A percentile compares a stretch with the other conserved stretches of the same genome.
Evolutionary conservation across 2,113 vertebrate genomes (phyloP).

Genomic region (Laticauda colubrina): DNA sequence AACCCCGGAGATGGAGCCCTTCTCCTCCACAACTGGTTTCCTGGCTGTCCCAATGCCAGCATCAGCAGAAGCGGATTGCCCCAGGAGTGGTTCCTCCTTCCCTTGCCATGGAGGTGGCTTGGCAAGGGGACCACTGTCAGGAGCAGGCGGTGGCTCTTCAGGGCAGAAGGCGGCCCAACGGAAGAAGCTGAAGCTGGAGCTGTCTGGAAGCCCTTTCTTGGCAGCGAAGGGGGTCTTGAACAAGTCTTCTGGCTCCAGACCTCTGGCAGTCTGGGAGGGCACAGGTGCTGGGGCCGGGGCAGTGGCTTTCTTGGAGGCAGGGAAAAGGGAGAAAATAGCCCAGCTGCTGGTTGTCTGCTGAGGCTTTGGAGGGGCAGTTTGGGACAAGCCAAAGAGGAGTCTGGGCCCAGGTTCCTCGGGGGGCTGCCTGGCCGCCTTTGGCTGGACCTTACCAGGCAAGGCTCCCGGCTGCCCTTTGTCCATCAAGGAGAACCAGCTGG

Average conservation of each 20-base stretch:
- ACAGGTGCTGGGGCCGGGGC: conserved; percentile 27
- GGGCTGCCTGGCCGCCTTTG: conserved; percentile 60
- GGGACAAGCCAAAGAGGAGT: conserved; percentile 73
- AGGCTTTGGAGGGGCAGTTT: conserved; percentile 39
- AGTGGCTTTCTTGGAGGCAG: conserved; percentile 63
- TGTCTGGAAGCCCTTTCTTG: conserved; percentile 68
- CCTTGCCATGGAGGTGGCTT: conserved; percentile 37
- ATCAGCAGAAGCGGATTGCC: conserved; percentile 35
- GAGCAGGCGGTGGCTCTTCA: conserved; percentile 69
- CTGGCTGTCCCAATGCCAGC: conserved; percentile 5
- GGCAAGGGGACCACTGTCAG: conserved; percentile 35
- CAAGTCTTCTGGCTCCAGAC: conserved; percentile 69
- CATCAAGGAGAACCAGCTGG: neutral
- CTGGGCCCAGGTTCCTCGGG: conserved; percentile 71
- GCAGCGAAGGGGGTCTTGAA: conserved; percentile 83
- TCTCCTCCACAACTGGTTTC: conserved; percentile 13
- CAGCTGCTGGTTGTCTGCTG: conserved; percentile 52
- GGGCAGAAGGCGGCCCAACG: conserved; percentile 79
- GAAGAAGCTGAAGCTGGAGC: conserved; percentile 77
- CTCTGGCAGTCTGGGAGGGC: conserved; percentile 30
- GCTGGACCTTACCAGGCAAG: conserved; percentile 37
- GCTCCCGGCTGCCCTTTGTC: conserved; percentile 38
- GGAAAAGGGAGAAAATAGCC: conserved; percentile 81
- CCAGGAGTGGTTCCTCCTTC: conserved; percentile 30
- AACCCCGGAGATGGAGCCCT: conserved; percentile 26